Base-by-base conservation (phyloP, 2,888 invertebrate genomes). In the Folsomia candida region DNA sequence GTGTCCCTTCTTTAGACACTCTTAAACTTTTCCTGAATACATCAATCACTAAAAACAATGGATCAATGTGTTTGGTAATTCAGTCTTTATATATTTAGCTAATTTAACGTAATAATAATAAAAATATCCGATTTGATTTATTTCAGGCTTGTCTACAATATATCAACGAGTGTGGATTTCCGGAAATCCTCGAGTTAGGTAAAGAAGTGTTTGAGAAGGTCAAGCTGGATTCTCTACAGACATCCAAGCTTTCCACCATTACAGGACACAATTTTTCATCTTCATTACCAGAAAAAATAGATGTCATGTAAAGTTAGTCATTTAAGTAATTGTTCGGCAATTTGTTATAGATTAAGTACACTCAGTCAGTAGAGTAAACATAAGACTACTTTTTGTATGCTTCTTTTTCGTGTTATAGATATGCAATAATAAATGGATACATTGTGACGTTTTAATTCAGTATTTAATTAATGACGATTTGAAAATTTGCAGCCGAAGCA, bases 121-220 rank as follows among this genome's bases (percentile, higher is more conserved):
- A 26, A 28, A 54, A 20, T 59, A 11, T 14, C 9, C 9, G 14
- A 11, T 11, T 47, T 47, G 47, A 47, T 47, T 47, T 14, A 76
- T 84, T 84, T 51, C 80, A 87, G 87, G 81, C 81, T 51, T 83
- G 86, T 65, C 81, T 89, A 27, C 85, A 88, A 73, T 90, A 89
- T 80, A 85, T 86, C 69, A 82, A 83, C 0, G 87, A 88, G 61
- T 84, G 84, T 78, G 88, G 87, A 27, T 87, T 87, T 76, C 81
- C 83, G 20, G 86, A 87, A 79, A 81, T 83, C 2, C 79, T 79
- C n/a, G 58, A 80, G 14, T 82, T 87, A 78, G 86, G 84, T 2
- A 81, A 80, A 28, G 81, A 81, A 27, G 69, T 82, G 1, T 67
- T 67, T 22, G 68, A 68, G 9, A 75, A 76, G 27, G 63, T 81